Conservation (phyloP, 2,888 invertebrate species). For the Trissolcus brochymenae region DNA sequence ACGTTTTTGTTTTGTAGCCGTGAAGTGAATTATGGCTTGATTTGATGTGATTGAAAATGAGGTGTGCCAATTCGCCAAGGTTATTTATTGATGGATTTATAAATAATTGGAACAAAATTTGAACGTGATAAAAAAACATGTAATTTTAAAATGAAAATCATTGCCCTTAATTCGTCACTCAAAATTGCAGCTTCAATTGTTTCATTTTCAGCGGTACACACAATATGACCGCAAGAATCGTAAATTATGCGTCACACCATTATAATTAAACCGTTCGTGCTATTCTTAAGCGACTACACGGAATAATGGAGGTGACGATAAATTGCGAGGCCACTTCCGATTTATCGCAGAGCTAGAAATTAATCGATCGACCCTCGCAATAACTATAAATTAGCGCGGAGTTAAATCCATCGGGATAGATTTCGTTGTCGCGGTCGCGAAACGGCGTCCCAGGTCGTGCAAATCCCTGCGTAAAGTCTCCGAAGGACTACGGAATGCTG, state of each 20-base stretch:
- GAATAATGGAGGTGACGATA: conserved; percentile 50
- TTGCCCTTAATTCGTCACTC: neutral
- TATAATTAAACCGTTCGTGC: conserved; percentile 47
- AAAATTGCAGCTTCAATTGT: neutral
- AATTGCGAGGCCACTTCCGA: conserved; percentile 49
- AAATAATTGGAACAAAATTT: neutral
- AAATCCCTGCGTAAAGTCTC: conserved; percentile 56
- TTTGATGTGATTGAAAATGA: conserved; percentile 13
- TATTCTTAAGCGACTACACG: conserved; percentile 32
- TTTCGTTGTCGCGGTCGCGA: conserved; percentile 59
- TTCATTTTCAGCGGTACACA: no score
- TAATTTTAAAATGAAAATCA: neutral
- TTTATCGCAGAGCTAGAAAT: conserved; percentile 46
- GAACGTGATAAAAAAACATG: neutral
- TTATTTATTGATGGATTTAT: neutral
- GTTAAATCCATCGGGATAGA: conserved; percentile 61
- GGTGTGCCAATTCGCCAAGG: conserved; percentile 19
- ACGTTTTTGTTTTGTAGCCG: conserved; percentile 21
- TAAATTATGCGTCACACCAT: conserved; percentile 33
- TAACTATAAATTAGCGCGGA: conserved; percentile 66
- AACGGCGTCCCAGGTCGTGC: conserved; percentile 44
- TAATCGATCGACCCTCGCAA: conserved; percentile 53
- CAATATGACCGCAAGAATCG: conserved; percentile 23
- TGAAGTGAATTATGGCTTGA: conserved; percentile 14
- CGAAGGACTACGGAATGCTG: conserved; percentile 46